Evolutionary conservation across 2,113 vertebrate species (phyloP).

Genomic region (Hylia prasina): DNA sequence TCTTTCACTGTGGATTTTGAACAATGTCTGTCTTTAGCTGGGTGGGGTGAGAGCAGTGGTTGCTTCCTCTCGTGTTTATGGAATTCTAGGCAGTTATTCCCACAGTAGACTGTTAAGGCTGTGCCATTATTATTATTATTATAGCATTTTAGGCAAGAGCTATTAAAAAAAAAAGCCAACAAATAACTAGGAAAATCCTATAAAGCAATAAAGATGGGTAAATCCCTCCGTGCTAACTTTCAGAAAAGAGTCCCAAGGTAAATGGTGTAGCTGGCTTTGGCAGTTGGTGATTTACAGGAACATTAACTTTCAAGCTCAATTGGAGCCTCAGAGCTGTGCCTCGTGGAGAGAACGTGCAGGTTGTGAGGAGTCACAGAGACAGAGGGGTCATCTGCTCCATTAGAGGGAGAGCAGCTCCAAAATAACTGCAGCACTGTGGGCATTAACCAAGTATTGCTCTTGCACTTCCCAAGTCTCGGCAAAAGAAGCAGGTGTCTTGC

Average conservation of each 20-base stretch:
- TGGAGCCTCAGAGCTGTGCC: slow-evolving; percentile 12
- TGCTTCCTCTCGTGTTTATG: background rate
- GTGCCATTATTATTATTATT: background rate
- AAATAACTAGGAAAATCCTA: background rate
- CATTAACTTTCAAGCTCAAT: slow-evolving; percentile 39
- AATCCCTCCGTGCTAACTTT: background rate
- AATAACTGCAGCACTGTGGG: background rate
- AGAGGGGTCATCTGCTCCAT: background rate
- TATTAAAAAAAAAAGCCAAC: background rate
- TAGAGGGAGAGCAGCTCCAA: background rate
- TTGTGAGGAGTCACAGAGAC: background rate
- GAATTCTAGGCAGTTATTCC: background rate
- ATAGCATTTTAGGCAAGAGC: background rate
- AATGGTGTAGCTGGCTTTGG: slow-evolving; percentile 19
- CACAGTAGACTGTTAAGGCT: background rate
- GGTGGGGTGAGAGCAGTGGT: background rate
- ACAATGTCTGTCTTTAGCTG: accelerated
- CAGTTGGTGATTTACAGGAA: slow-evolving; percentile 57
- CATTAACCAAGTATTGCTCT: background rate
- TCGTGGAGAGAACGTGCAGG: background rate
- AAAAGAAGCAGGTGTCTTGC: background rate
- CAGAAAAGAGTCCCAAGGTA: background rate
- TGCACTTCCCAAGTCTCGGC: background rate
- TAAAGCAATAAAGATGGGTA: background rate
- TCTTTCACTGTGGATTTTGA: background rate